A percentile compares a stretch with the other conserved stretches of the same genome.
Conservation (phyloP, 2,888 invertebrate genomes). For the Apocheima hispidaria region DNA sequence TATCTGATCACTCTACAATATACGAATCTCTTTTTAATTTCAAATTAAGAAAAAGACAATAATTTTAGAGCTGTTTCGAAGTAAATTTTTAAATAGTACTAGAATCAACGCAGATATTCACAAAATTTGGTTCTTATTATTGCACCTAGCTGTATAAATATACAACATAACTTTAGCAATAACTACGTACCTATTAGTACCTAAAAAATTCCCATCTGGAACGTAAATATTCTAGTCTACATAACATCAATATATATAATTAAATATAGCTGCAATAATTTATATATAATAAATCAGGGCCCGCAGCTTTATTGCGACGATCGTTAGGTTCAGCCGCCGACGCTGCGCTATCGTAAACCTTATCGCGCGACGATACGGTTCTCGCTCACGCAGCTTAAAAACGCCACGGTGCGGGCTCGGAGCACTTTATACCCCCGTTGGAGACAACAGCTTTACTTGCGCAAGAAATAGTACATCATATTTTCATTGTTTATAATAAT, state of each 20-base stretch:
- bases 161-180: slow-evolving; percentile 1
- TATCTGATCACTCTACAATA: background rate
- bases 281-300: no score
- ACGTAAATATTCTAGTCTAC: slow-evolving; percentile 3
- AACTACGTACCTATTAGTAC: no score
- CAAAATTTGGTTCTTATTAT: slow-evolving; percentile 25
- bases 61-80: background rate
- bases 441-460: no score
- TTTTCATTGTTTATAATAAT: no score
- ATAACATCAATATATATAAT: background rate
- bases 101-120: background rate
- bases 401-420: no score
- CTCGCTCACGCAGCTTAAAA: no score
- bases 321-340: background rate
- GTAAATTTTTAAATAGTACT: no score
- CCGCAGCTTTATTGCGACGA: background rate
- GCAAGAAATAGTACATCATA: no score
- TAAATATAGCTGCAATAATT: background rate
- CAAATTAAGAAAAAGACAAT: background rate
- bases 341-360: no score
- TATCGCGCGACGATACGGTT: no score
- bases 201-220: background rate
- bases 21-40: background rate
- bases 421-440: no score
- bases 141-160: slow-evolving; percentile 31